Conservation (phyloP, 2,113 vertebrate species). For the Oryzias curvinotus region DNA sequence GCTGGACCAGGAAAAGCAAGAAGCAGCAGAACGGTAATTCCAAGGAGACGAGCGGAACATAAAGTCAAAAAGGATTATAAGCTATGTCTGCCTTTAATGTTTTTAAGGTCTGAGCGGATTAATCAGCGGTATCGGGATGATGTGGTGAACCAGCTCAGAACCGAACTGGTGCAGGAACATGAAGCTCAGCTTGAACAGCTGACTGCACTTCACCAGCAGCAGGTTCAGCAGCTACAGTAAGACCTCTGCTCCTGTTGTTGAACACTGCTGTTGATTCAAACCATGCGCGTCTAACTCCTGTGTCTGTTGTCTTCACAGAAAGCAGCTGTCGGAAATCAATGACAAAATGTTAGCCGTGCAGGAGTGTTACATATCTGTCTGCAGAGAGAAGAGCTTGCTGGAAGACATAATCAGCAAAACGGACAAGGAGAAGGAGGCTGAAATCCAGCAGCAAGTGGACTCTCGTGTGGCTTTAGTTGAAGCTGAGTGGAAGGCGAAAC, state of each 20-base stretch:
- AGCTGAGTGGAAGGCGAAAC: constrained; percentile 76
- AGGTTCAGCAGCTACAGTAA: constrained; percentile 81
- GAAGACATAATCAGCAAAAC: constrained; percentile 73
- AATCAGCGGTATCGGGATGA: constrained; percentile 90
- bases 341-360: constrained; percentile 85
- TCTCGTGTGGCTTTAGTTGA: constrained; percentile 70
- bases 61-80: no score
- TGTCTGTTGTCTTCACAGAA: constrained; percentile 65
- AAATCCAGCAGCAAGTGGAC: constrained; percentile 69
- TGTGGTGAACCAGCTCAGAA: constrained; percentile 82
- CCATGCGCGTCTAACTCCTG: not conserved
- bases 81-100: no score
- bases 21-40: constrained; percentile 83
- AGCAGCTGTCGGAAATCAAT: constrained; percentile 79
- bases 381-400: constrained; percentile 86
- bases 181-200: constrained; percentile 78
- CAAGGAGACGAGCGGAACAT: no score
- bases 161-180: constrained; percentile 80
- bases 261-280: not conserved
- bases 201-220: constrained; percentile 76
- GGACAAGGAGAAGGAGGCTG: constrained; percentile 70
- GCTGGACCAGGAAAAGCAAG: constrained; percentile 92
- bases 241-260: constrained; percentile 20
- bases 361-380: constrained; percentile 91
- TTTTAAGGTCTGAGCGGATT: constrained; percentile 81